Conservation (phyloP, 1,140 invertebrate genomes). For the Pseudomyrmex gracilis region DNA sequence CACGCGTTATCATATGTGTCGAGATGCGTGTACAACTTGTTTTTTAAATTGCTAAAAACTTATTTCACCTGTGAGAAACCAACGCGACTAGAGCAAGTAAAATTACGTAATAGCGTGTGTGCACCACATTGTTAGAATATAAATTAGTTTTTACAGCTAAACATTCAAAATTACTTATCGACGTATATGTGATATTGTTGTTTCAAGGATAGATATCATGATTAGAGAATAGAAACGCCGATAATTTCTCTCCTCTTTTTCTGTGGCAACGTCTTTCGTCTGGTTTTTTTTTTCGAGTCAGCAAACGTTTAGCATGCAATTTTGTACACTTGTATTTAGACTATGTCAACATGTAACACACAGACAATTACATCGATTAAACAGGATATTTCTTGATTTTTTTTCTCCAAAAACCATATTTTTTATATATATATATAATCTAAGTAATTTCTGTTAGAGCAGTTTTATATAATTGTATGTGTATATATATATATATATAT, state of each 20-base stretch:
- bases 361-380: conserved; percentile 6
- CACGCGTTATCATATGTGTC: no score
- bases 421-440: conserved; percentile 3
- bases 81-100: no score
- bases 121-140: no score
- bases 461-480: background rate
- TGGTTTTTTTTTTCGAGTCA: background rate
- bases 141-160: no score
- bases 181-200: background rate
- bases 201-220: background rate
- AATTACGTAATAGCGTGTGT: no score
- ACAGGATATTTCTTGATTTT: background rate
- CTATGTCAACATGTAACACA: conserved; percentile 14
- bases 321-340: conserved; percentile 17
- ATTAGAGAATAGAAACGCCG: background rate
- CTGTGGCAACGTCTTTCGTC: background rate
- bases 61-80: no score
- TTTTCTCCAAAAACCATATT: conserved; percentile 35
- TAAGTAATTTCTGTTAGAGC: conserved; percentile 25
- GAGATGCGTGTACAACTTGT: no score
- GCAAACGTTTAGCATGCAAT: conserved; percentile 8
- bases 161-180: background rate
- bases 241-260: background rate
- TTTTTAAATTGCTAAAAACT: no score
- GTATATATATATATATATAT: conserved; percentile 23